Percentiles rank a stretch among this genome's conserved stretches.
These are phyloP conservation scores for Pterostichus niger DNA, from an alignment of 2,888 invertebrate genomes.

Conservation along the genomic window DNA sequence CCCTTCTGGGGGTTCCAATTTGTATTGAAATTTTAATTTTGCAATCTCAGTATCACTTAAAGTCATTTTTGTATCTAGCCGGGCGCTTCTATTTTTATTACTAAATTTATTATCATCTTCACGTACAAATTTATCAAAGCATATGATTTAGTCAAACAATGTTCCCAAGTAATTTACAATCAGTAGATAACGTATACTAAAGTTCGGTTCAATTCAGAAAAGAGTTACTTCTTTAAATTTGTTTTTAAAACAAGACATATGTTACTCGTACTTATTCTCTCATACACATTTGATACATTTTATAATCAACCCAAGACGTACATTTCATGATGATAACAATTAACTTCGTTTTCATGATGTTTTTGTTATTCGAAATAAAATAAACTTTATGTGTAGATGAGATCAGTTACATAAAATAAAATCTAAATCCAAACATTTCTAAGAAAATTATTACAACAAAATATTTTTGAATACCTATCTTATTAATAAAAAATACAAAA, in stretches of 20 bases:
- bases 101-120: slow-evolving; percentile 35
- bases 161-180: slow-evolving; percentile 45
- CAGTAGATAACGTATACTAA: slow-evolving; percentile 2
- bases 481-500: no score
- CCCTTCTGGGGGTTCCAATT: slow-evolving; percentile 54
- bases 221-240: no score
- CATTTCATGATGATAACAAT: no score
- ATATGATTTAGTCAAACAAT: slow-evolving; percentile 35
- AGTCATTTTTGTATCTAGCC: slow-evolving; percentile 17
- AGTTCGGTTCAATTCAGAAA: not conserved
- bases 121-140: slow-evolving; percentile 15
- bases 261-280: no score
- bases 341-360: no score
- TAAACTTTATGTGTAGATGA: no score
- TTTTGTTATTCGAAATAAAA: no score
- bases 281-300: no score
- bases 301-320: no score
- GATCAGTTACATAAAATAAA: not conserved
- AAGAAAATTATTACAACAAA: not conserved
- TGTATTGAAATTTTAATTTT: not conserved
- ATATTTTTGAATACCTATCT: not conserved
- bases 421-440: not conserved
- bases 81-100: not conserved
- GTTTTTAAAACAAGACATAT: no score
- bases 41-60: slow-evolving; percentile 5